Percentiles rank a stretch among this genome's conserved stretches.
These are phyloP conservation scores for Slavum lentiscoides DNA, from an alignment of 2,888 invertebrate genomes.

Conservation along the genomic window DNA sequence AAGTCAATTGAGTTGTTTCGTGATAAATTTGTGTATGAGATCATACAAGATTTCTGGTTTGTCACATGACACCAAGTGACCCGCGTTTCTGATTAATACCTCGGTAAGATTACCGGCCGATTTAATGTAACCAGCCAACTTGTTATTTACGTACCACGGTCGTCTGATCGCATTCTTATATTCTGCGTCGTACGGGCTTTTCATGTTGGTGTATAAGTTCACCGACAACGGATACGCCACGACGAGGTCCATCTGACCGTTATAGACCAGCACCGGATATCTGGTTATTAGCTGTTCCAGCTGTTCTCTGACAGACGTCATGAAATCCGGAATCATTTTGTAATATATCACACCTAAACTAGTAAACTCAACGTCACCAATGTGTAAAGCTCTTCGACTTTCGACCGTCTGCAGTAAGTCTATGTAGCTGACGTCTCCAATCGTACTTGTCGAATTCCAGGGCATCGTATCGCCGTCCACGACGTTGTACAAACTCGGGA, in stretches of 20 bases:
- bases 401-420: constrained; percentile 54
- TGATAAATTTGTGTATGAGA: constrained; percentile 64
- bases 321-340: constrained; percentile 72
- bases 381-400: constrained; percentile 70
- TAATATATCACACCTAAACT: constrained; percentile 69
- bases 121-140: constrained; percentile 77
- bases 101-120: constrained; percentile 73
- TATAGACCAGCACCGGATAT: constrained; percentile 79
- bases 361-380: constrained; percentile 76
- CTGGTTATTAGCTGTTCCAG: constrained; percentile 60
- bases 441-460: constrained; percentile 39
- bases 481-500: constrained; percentile 55
- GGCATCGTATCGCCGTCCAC: constrained; percentile 51
- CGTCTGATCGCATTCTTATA: constrained; percentile 71
- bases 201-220: constrained; percentile 73
- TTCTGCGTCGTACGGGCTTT: constrained; percentile 69
- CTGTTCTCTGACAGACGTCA: constrained; percentile 78
- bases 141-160: constrained; percentile 68
- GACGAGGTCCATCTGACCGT: constrained; percentile 88
- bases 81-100: constrained; percentile 75
- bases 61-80: constrained; percentile 80
- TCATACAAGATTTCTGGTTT: constrained; percentile 78
- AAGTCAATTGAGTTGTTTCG: constrained; percentile 37
- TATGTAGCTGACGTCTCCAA: constrained; percentile 55
- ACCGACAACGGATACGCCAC: constrained; percentile 85